Evolutionary conservation across 30 jellyfish, hydroid and myxozoan species (phyloP).

Genomic region (Rhopilema esculentum): DNA sequence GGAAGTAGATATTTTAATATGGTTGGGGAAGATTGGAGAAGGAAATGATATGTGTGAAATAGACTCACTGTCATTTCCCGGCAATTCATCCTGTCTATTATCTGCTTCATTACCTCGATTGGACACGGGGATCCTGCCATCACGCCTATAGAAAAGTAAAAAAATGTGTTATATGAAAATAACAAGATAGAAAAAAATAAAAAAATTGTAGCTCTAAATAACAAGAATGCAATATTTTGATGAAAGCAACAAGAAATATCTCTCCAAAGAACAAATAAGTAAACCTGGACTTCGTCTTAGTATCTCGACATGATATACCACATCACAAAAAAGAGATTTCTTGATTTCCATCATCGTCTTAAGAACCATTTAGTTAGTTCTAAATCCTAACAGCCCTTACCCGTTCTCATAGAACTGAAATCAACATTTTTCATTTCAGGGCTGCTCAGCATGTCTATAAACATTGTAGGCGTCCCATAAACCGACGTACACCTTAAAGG

Average conservation of each 20-base stretch:
- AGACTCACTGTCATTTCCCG: conserved; percentile 88
- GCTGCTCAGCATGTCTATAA: conserved; percentile 88
- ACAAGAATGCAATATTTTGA: too few species aligned
- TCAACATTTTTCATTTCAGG: conserved; percentile 69
- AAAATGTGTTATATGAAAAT: neutral
- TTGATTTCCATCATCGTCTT: neutral
- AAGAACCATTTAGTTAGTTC: too few species aligned
- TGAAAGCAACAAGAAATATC: too few species aligned
- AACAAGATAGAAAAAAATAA: too few species aligned
- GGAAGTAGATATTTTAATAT: too few species aligned
- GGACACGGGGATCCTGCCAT: conserved; percentile 99
- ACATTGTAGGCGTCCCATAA: conserved; percentile 98
- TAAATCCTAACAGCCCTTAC: conserved; percentile 55
- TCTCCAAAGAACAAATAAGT: too few species aligned
- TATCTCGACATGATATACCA: too few species aligned
- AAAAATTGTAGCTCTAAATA: too few species aligned
- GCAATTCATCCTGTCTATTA: conserved; percentile 82
- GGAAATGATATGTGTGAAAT: too few species aligned
- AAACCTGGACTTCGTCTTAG: too few species aligned
- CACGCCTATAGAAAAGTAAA: conserved; percentile 60
- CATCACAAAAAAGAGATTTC: too few species aligned
- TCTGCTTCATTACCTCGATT: conserved; percentile 90
- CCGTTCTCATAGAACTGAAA: conserved; percentile 80
- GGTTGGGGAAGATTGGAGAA: too few species aligned
- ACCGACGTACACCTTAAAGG: conserved; percentile 79